Evolutionary conservation across 2,797 vertebrate genomes (phyloP).

Genomic region (Myoxocephalus aenaeus): DNA sequence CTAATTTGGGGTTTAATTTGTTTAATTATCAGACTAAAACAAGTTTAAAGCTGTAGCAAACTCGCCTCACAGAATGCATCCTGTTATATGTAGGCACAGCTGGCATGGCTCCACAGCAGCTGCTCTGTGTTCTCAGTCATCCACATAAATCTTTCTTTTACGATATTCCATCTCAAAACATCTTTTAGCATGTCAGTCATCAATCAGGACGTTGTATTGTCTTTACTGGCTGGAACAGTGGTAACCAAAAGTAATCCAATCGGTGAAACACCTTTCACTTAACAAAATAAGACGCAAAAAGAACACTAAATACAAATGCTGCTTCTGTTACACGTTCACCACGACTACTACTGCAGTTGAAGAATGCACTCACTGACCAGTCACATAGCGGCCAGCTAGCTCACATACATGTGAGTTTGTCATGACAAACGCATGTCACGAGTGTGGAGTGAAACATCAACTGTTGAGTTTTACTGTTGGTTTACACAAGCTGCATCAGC

Average conservation of each 20-base stretch:
- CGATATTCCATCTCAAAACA: background rate
- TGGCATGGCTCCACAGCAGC: background rate
- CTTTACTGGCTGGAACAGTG: background rate
- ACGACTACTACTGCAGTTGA: background rate
- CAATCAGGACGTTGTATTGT: background rate
- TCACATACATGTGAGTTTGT: background rate
- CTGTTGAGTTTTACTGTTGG: background rate
- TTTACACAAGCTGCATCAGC: background rate
- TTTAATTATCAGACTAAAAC: background rate
- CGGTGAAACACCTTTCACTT: background rate
- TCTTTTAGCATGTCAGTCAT: background rate
- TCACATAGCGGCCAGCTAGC: constrained; percentile 14
- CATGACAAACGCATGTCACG: background rate
- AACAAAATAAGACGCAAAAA: background rate
- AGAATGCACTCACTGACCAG: background rate
- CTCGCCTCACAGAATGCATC: background rate
- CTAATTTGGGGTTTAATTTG: background rate
- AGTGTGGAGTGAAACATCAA: background rate
- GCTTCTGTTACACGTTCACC: background rate
- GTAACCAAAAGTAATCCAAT: background rate
- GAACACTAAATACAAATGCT: background rate
- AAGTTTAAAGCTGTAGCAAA: background rate
- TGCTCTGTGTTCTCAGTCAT: too few relatives aligned
- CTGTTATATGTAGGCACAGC: background rate
- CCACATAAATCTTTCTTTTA: too few relatives aligned